Evolutionary conservation across 2,113 vertebrate species (phyloP), one percentile per base, ranked within the genome.

Genomic region (Dipodomys spectabilis): DNA sequence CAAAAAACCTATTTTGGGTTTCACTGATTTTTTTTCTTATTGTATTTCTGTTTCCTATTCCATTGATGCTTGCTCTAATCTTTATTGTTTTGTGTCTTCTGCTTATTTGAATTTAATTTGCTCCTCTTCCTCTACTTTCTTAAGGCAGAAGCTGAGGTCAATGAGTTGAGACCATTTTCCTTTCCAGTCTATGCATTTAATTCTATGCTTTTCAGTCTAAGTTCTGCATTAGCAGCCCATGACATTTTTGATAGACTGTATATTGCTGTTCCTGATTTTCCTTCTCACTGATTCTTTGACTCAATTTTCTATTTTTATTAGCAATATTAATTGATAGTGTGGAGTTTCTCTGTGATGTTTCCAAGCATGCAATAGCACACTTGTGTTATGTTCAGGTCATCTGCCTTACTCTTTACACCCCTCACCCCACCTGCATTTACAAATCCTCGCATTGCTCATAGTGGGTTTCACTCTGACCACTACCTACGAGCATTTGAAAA

Each of bases 61-160:
- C 67, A 75, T 57, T 57, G 44, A 60, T 62, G 53, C 44, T 35
- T n/a, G 19, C 35, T 69, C 82, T 62, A 27, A 82, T 86, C 92
- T 90, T 93, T 82, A 68, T 69, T 62, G 69, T 69, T 86, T 93
- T 44, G 77, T 57, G 65, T 79, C 88, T 78, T 73, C 57, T 69
- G 75, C 45, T 49, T 68, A 39, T 93, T 39, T 82, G 27, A 18
- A 67, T 84, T 80, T 57, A 65, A 28, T 60, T 64, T 44, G n/a
- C 13, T 69, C 45, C 13, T 87, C 60, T 69, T 32, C 23, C 45
- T 86, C 20, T 25, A 0, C n/a, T 62, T 57, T 62, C 25, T 10
- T 25, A n/a, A 53, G 7, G 44, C 27, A 5, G 35, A 57, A 69
- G n/a, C 15, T 49, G 35, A 73, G 57, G 35, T 44, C 28, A 2